A percentile compares a stretch with the other conserved stretches of the same genome.
phyloP scores from a whole-genome alignment of 2,888 invertebrate genomes.

The Dexiosoma caninum region DNA sequence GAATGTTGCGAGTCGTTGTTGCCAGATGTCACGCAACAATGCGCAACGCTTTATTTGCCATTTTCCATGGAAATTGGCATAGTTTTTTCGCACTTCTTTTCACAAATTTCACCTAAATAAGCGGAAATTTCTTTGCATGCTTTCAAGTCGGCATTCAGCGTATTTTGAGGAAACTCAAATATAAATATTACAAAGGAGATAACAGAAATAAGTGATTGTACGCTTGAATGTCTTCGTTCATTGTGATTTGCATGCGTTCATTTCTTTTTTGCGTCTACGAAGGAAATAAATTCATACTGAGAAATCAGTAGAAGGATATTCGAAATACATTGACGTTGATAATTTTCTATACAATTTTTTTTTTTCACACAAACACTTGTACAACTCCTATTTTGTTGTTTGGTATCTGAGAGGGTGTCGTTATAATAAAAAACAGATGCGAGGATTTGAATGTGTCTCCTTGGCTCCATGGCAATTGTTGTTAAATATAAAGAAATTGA shows the following conservation, averaged over 20 bases:
- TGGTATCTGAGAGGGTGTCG: too few relatives aligned
- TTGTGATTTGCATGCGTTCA: conserved; percentile 12
- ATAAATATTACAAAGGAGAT: conserved; percentile 7
- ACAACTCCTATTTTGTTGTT: too few relatives aligned
- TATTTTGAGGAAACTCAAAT: conserved; percentile 19
- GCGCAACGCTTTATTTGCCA: conserved; percentile 22
- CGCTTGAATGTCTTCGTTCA: conserved; percentile 35
- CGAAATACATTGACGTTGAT: neutral
- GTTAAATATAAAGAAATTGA: neutral
- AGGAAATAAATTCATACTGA: neutral
- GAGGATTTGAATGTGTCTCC: neutral
- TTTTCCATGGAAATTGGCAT: neutral
- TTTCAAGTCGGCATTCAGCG: neutral
- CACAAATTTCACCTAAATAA: conserved; percentile 12
- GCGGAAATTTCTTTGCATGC: neutral
- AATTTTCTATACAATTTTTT: neutral
- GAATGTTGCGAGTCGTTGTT: conserved; percentile 48
- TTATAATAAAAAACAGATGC: too few relatives aligned
- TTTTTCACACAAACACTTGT: neutral
- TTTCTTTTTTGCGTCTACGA: conserved; percentile 1
- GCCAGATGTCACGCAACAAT: conserved; percentile 63
- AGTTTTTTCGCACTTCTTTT: neutral
- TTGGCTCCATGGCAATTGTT: neutral
- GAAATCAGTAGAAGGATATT: neutral
- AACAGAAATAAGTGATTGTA: neutral